These are phyloP conservation scores for Myrmecophaga tridactyla DNA, from an alignment of 2,113 vertebrate species.

Conservation along the genomic window DNA sequence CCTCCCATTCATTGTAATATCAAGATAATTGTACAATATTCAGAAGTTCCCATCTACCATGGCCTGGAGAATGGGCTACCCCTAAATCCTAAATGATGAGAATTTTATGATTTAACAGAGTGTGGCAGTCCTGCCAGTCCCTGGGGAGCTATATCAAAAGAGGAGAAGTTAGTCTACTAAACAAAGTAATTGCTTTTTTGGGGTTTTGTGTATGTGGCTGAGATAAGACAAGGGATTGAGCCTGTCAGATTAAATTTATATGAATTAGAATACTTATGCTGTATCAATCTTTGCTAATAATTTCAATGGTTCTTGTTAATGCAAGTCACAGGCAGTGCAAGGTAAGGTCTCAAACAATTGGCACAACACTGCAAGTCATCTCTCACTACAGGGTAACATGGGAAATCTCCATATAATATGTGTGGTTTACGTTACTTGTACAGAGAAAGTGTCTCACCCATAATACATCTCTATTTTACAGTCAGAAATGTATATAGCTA, in stretches of 20 bases:
- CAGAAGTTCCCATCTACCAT: no score
- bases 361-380: background rate
- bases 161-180: background rate
- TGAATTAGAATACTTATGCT: background rate
- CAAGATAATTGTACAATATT: no score
- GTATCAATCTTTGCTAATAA: background rate
- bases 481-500: background rate
- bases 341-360: background rate
- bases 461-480: background rate
- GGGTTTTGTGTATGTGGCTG: background rate
- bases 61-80: no score
- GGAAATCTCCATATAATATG: background rate
- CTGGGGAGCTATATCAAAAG: background rate
- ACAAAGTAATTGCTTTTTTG: background rate
- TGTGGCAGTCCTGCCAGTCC: background rate
- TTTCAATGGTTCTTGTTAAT: background rate
- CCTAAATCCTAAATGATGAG: background rate
- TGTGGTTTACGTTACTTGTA: background rate
- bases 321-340: background rate
- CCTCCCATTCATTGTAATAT: no score
- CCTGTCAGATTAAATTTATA: background rate
- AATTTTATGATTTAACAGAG: background rate
- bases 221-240: background rate
- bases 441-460: background rate
- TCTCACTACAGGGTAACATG: background rate